These are phyloP conservation scores for Reticulitermes speratus DNA, from an alignment of 1,140 invertebrate species.

Conservation along the genomic window DNA sequence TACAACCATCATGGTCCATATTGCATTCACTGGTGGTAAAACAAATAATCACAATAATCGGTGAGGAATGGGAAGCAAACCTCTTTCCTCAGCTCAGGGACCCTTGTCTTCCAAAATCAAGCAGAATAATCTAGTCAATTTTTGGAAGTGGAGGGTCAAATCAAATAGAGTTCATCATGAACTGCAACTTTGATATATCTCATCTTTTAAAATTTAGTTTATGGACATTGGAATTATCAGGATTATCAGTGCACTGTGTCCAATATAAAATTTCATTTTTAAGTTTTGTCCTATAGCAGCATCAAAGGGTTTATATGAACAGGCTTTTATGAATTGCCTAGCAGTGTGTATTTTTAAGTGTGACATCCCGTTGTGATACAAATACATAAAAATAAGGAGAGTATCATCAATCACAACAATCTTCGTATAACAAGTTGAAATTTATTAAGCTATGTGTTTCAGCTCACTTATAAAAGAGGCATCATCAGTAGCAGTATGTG, in stretches of 20 bases:
- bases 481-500: no score
- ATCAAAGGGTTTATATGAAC: no score
- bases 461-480: no score
- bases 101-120: constrained; percentile 10
- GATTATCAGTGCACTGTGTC: neutral
- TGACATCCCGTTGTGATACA: no score
- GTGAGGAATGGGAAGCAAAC: neutral
- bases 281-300: no score
- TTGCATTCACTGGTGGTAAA: constrained; percentile 6
- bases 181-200: neutral
- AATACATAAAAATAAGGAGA: no score
- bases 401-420: no score
- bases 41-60: neutral
- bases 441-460: no score
- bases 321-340: neutral
- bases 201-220: neutral
- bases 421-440: no score
- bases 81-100: neutral
- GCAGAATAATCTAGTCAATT: neutral
- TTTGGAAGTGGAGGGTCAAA: constrained; percentile 2
- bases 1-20: neutral
- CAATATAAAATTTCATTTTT: neutral
- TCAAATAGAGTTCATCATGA: neutral
- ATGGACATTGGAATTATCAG: neutral
- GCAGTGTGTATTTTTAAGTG: neutral